phyloP scores from a whole-genome alignment of 1,140 invertebrate species.

The Arion vulgaris region DNA sequence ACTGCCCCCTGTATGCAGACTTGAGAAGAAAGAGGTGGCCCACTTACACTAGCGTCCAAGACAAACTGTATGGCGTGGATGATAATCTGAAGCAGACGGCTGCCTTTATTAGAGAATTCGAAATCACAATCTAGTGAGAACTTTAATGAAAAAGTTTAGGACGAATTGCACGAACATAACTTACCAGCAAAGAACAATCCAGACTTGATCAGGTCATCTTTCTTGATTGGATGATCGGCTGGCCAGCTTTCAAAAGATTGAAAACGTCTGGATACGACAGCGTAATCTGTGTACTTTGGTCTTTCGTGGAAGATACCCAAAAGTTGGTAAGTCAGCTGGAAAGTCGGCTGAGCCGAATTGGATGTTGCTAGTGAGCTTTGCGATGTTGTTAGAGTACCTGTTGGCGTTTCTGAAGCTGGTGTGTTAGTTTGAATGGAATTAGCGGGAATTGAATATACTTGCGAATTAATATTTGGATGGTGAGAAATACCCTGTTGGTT shows the following conservation, averaged over 20 bases:
- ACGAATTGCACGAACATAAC: too few species aligned
- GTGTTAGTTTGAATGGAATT: neutral
- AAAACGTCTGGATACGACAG: neutral
- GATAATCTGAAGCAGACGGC: too few species aligned
- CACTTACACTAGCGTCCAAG: too few species aligned
- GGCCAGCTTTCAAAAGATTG: slow-evolving; percentile 8
- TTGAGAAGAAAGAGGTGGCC: too few species aligned
- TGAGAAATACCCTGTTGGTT: neutral
- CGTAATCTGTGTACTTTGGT: neutral
- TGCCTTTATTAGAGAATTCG: too few species aligned
- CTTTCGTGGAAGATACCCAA: slow-evolving; percentile 5
- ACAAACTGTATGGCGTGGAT: too few species aligned
- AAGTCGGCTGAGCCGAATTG: neutral
- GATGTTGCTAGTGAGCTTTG: neutral
- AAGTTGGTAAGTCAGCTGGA: neutral
- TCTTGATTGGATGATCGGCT: neutral
- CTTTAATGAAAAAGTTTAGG: too few species aligned
- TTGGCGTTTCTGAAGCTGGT: neutral
- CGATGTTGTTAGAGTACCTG: neutral
- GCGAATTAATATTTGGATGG: neutral
- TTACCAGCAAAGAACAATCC: slow-evolving; percentile 45
- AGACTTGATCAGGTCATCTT: slow-evolving; percentile 35
- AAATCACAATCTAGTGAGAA: too few species aligned
- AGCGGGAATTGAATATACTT: neutral
- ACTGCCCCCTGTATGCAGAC: too few species aligned